Evolutionary conservation across 2,888 invertebrate species (phyloP), one percentile per base, ranked within the genome.

Genomic region (Macropis europaea): DNA sequence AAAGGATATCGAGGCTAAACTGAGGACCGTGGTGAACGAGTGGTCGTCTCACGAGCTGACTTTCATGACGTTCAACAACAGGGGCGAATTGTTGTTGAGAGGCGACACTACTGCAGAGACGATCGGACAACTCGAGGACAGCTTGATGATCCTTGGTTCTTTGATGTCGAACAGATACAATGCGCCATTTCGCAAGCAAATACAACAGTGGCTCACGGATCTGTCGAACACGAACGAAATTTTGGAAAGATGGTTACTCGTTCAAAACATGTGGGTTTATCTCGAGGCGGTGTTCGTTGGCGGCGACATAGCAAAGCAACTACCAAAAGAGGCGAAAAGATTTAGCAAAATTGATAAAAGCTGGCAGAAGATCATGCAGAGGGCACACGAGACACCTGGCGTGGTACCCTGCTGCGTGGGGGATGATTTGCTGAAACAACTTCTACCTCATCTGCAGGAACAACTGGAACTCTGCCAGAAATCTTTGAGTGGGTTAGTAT

Each of bases 231-330:
- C 98, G 0, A 98, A 98, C 88, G 99, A 99, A 90, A 97, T 99
- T 84, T 92, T 99, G 57, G 98, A 99, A 89, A 93, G 98, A 70
- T 99, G 99, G 99, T 92, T 99, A 40, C 92, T 97, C 0, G 98
- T 99, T 0, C 99, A 99, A 90, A 99, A 99, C 88, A 96, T 99
- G 94, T 99, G 99, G 99, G 98, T 99, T 0, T 99, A 99, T 87
- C 91, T 99, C 19, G 99, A 99, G 90, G 99, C 99, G 0, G 99
- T 99, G 0, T 99, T 99, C 90, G 98, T 99, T 0, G 99, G 99
- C 1, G 99, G 99, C 60, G 99, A 99, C 87, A 99, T 99, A 82
- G 99, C 99, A n/a, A 98, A 98, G 86, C 99, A 99, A 87, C 90
- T 99, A 50, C 99, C 99, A 0, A 97, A 97, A 87, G 97, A 97